Evolutionary conservation across 2,113 vertebrate genomes (phyloP), one percentile per base, ranked within the genome.

Genomic region (Zeus faber): DNA sequence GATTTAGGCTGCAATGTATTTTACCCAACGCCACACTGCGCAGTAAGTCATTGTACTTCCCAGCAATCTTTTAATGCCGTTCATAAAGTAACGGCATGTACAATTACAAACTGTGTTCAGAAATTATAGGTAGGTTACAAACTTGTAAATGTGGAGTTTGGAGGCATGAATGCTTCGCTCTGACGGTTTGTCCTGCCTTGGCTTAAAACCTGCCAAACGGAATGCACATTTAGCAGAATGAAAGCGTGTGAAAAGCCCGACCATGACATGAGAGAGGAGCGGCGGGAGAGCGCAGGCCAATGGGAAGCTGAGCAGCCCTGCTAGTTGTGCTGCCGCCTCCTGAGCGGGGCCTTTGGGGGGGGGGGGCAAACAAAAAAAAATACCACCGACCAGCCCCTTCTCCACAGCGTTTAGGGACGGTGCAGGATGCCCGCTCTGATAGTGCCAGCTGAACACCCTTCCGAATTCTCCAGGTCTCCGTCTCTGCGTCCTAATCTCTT

Each of bases 401-500:
- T 80, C 78, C 83, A 80, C 86, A 87, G 84, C 66, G 72, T 88
- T 88, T 84, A 83, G 86, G 81, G 77, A 86, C 75, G 85, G 84
- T 86, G 86, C 84, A 83, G 87, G 87, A 90, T 85, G 86, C 76
- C 83, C 70, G 51, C 76, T 83, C 79, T 77, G 87, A 89, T 89
- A 85, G 88, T 79, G 86, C 82, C 87, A 86, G 85, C 81, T 85
- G 84, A 89, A 85, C 76, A 85, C 83, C 83, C 83, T 69, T 86
- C 77, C 49, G 81, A 89, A 87, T 86, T 86, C 86, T 88, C 87
- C 87, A 87, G 88, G 87, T 89, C 88, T 89, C 82, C 85, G 83
- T 89, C 82, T 90, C 85, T 82, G 81, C 81, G 79, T 84, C 83
- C 81, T 89, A 91, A 91, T 90, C 89, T 88, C 86, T 88, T 91